Evolutionary conservation across 2,888 invertebrate genomes (phyloP), one percentile per base, ranked within the genome.

Genomic region (Xylophagus ater): DNA sequence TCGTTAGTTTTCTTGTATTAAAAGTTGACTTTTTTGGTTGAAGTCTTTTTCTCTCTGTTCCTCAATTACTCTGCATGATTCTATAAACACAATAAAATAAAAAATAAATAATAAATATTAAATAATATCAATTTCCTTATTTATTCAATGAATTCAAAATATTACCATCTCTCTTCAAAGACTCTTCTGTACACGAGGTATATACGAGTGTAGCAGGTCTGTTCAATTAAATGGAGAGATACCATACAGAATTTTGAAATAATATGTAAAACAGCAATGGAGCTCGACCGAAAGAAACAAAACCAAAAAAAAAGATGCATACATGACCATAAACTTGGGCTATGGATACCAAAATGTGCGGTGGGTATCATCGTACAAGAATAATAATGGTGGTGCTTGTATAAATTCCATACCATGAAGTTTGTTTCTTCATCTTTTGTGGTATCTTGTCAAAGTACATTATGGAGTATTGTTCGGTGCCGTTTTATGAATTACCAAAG

Each of bases 361-460:
- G 30, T 12, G 7, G 28, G 7, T n/a, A 7, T n/a, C 7, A 13
- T 28, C 10, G 12, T n/a, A 12, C 15, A 20, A 17, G 3, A n/a
- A n/a, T n/a, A n/a, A n/a, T n/a, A n/a, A n/a, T n/a, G n/a, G n/a
- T n/a, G n/a, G n/a, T n/a, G n/a, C 6, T 21, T 25, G 23, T 25
- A 26, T 15, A 31, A 37, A 37, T 29, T 37, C 31, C 37, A 9
- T 20, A 15, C 21, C 17, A 17, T 24, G 34, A 34, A 40, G 40
- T 28, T 40, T 40, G 49, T 48, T 49, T 49, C 50, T 47, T 48
- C 48, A 44, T 44, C 49, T 45, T 49, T 50, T 50, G 49, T 50
- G 47, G 43, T 47, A 44, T 46, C 48, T 47, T 50, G 50, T 50
- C 50, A 50, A 50, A 50, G 50, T 50, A 50, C 50, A 50, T 50